Evolutionary conservation across 2,797 vertebrate genomes (phyloP), one percentile per base, ranked within the genome.

Genomic region (Danio kyathit): DNA sequence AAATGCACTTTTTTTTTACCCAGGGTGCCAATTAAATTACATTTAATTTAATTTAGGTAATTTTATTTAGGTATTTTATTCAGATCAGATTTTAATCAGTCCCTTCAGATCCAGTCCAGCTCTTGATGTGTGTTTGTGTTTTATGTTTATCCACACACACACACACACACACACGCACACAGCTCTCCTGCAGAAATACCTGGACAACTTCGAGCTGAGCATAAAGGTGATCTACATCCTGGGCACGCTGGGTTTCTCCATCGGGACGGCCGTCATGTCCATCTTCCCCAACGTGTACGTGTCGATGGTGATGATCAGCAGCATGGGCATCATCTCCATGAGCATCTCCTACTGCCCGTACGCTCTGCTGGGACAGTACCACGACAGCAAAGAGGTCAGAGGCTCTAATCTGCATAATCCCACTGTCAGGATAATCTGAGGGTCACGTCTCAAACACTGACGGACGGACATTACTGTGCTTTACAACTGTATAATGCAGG

Each of bases 161-260:
- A 3, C 3, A 29, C 29, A 29, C 29, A 29, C 29, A 29, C 29
- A 29, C 29, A 29, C 29, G 29, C 29, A 29, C 29, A 29, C 57
- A 99, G 97, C 97, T 82, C 65, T 99, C 79, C 94, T 99, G 77
- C 98, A 99, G 89, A 99, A 99, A 86, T 99, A 97, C 86, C 92
- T 99, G 82, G 96, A 99, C 91, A 97, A 96, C 92, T 99, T 98
- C 1, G 96, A 99, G 90, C 94, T 99, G 84, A 98, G 98, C 88
- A 97, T 99, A 87, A 96, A 94, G 82, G 88, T 97, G 83, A 97
- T 99, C 93, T 99, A 99, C 91, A 96, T 97, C 89, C 81, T 99
- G 89, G 97, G 98, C 77, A 99, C 98, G 0, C 94, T 99, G 88
- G 95, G 94, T 44, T 99, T 99, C 88, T 94, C 96, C 0, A 86